Conservation (phyloP, 2,797 vertebrate genomes). For the Leontopithecus rosalia region DNA sequence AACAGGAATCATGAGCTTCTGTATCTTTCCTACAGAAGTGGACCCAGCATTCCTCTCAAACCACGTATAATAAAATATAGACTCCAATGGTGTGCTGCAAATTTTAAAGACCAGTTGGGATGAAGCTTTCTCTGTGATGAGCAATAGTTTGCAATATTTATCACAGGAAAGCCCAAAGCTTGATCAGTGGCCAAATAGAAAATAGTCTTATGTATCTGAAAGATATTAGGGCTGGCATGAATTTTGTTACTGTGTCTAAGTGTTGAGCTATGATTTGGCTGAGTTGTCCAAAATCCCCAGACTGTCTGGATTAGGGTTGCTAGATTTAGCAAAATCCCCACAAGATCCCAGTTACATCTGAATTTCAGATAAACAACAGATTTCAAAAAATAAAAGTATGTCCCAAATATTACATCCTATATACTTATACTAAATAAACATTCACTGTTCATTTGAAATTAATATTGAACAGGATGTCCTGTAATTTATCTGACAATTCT, state of each 20-base stretch:
- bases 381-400: not conserved
- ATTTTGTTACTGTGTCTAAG: not conserved
- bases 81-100: not conserved
- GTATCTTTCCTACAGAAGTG: not conserved
- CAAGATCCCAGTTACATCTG: not conserved
- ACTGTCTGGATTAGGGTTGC: not conserved
- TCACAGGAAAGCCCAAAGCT: not conserved
- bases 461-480: not conserved
- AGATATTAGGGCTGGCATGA: not conserved
- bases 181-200: not conserved
- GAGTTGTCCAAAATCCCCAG: not conserved
- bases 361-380: slow-evolving; percentile 12
- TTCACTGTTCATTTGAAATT: slow-evolving; percentile 28
- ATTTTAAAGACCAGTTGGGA: not conserved
- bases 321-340: slow-evolving; percentile 17
- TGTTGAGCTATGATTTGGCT: not conserved
- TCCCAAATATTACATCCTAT: not conserved
- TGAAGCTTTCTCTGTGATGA: not conserved
- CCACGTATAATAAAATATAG: not conserved
- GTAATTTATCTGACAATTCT: not conserved
- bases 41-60: not conserved
- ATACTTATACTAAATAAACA: slow-evolving; percentile 8
- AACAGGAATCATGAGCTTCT: not conserved
- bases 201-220: not conserved
- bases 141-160: not conserved